phyloP scores from a whole-genome alignment of 2,888 invertebrate genomes.

The Zhuqinia jingwanae region DNA sequence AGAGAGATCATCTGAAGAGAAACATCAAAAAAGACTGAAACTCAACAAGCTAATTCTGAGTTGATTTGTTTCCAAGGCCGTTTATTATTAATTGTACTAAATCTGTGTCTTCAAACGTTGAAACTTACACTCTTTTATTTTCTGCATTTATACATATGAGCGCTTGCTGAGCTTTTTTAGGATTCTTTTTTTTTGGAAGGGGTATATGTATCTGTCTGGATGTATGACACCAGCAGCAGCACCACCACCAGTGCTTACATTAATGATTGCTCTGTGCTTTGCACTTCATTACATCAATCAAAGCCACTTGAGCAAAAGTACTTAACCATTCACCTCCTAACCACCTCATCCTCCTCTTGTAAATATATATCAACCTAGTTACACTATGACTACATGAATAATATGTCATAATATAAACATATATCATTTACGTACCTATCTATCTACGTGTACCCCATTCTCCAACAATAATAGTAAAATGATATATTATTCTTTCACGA shows the following conservation, averaged over 20 bases:
- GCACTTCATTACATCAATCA: slow-evolving; percentile 54
- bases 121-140: background rate
- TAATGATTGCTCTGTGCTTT: slow-evolving; percentile 1
- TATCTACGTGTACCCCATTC: too few relatives aligned
- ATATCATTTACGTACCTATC: too few relatives aligned
- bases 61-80: slow-evolving; percentile 69
- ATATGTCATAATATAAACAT: too few relatives aligned
- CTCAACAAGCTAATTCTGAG: slow-evolving; percentile 47
- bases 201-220: slow-evolving; percentile 13
- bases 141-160: background rate
- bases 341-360: background rate
- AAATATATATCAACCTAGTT: too few relatives aligned
- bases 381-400: too few relatives aligned
- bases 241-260: too few relatives aligned
- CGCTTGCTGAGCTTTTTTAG: background rate
- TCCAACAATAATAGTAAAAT: too few relatives aligned
- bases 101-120: slow-evolving; percentile 32
- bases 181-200: slow-evolving; percentile 18
- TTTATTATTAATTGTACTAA: slow-evolving; percentile 55
- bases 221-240: too few relatives aligned
- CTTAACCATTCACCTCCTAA: slow-evolving; percentile 33
- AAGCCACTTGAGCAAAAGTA: slow-evolving; percentile 55
- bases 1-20: background rate
- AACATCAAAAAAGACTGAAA: background rate
- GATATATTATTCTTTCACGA: too few relatives aligned